These are phyloP conservation scores for Megaustenia siamemsis DNA, from an alignment of 2,888 invertebrate species.

Conservation along the genomic window DNA sequence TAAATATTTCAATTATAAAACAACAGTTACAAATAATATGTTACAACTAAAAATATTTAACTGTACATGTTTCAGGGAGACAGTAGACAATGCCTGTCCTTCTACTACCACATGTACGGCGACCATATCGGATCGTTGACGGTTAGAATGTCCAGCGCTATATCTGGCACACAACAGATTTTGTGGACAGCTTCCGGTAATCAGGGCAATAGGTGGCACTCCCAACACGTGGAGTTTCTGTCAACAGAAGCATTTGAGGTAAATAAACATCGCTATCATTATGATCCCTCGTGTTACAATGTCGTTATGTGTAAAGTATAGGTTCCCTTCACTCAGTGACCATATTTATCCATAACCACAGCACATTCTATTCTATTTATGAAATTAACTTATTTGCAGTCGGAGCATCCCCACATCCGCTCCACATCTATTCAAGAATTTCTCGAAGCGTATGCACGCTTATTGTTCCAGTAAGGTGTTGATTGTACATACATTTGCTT, in stretches of 20 bases:
- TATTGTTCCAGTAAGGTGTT: no score
- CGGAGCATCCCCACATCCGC: no score
- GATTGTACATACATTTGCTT: no score
- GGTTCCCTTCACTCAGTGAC: no score
- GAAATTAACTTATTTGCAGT: no score
- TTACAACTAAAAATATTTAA: no score
- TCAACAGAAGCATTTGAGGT: constrained; percentile 57
- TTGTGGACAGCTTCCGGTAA: constrained; percentile 58
- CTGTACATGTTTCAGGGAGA: constrained; percentile 58
- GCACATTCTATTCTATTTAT: not conserved
- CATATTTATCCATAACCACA: no score
- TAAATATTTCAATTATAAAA: no score
- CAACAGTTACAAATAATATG: no score
- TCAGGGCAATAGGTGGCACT: constrained; percentile 60
- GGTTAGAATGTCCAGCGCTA: constrained; percentile 45
- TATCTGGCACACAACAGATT: constrained; percentile 47
- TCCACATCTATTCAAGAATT: no score
- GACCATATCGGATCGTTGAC: constrained; percentile 62
- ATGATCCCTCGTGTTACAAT: not conserved
- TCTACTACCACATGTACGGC: constrained; percentile 69
- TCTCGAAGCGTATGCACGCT: no score
- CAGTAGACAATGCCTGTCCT: constrained; percentile 62
- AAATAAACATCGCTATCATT: not conserved
- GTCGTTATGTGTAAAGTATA: no score
- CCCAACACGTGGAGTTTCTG: constrained; percentile 54